Evolutionary conservation across 1,140 invertebrate genomes (phyloP).

Genomic region (Chironomus striatipennis): DNA sequence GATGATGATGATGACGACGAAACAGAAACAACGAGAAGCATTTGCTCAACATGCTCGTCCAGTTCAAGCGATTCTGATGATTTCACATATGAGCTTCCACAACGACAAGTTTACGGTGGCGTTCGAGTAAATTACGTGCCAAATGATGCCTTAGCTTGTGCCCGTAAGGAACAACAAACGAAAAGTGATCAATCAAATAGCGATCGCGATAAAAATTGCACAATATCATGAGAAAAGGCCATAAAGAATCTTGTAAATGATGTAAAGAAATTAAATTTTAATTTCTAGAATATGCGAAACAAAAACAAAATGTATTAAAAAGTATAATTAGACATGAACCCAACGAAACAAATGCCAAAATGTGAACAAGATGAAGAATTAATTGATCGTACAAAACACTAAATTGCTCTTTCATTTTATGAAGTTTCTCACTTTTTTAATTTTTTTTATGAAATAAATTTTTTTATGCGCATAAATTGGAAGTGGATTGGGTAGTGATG

Average conservation of each 20-base stretch:
- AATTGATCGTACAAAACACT: background rate
- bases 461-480: too few relatives aligned
- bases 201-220: conserved; percentile 15
- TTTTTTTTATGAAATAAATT: background rate
- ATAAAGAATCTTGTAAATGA: conserved; percentile 17
- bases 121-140: conserved; percentile 82
- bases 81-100: conserved; percentile 70
- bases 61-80: conserved; percentile 63
- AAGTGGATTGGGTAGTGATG: too few relatives aligned
- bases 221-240: conserved; percentile 17
- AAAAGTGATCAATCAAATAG: conserved; percentile 31
- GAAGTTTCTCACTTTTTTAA: background rate
- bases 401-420: background rate
- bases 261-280: conserved; percentile 13
- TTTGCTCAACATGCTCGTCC: conserved; percentile 80
- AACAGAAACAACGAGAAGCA: conserved; percentile 54
- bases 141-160: conserved; percentile 74
- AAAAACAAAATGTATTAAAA: background rate
- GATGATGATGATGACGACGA: conserved; percentile 38
- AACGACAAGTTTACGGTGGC: conserved; percentile 70
- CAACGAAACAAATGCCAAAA: conserved; percentile 17
- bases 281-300: background rate
- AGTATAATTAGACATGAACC: too few relatives aligned
- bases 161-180: conserved; percentile 51
- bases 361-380: background rate